Evolutionary conservation across 2,888 invertebrate species (phyloP).

Genomic region (Fragum sueziense): DNA sequence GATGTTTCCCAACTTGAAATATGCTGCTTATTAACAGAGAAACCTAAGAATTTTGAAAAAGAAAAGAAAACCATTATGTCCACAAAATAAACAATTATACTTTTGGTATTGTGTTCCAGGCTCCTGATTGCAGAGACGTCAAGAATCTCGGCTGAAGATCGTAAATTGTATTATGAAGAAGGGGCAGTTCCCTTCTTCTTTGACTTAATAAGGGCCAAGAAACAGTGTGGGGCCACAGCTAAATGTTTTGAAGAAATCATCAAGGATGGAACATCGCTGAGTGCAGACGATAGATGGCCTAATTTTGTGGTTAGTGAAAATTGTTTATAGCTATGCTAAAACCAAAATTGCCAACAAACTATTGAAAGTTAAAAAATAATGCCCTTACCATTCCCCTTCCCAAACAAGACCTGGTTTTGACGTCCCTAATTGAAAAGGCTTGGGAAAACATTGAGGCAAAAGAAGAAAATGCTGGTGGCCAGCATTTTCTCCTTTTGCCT

Average conservation of each 20-base stretch:
- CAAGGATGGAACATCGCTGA: constrained; percentile 10
- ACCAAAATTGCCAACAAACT: too few relatives aligned
- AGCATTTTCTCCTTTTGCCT: background rate
- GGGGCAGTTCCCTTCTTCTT: constrained; percentile 76
- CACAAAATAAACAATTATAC: too few relatives aligned
- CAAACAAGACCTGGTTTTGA: too few relatives aligned
- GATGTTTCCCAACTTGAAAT: too few relatives aligned
- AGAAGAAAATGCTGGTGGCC: background rate
- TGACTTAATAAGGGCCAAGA: constrained; percentile 55
- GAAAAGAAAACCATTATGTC: too few relatives aligned
- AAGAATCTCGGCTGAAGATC: constrained; percentile 40
- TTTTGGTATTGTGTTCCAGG: constrained; percentile 57
- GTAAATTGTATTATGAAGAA: constrained; percentile 68
- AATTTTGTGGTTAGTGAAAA: constrained; percentile 40
- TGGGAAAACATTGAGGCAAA: background rate
- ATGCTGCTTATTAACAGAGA: too few relatives aligned
- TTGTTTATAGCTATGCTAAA: too few relatives aligned
- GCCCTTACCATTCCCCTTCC: too few relatives aligned
- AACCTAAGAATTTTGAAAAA: too few relatives aligned
- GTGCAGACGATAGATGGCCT: constrained; percentile 28
- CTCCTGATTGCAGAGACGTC: constrained; percentile 65
- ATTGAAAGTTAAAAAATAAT: too few relatives aligned
- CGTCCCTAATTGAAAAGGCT: too few relatives aligned
- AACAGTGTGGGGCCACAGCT: constrained; percentile 40
- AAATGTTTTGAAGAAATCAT: constrained; percentile 23